Evolutionary conservation across 2,888 invertebrate species (phyloP).

Genomic region (Spodoptera picta): DNA sequence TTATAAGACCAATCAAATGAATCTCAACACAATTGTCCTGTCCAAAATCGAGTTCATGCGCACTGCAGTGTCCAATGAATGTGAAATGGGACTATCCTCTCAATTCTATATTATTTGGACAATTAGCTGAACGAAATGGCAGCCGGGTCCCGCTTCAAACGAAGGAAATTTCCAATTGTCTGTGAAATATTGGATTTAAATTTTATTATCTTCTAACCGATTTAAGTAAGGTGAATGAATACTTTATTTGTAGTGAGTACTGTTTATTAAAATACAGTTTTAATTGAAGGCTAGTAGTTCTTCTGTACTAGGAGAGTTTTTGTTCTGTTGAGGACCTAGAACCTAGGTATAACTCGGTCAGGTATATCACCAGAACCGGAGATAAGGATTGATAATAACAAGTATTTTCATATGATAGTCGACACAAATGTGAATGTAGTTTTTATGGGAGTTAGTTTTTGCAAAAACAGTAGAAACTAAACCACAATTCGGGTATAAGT

Average conservation of each 20-base stretch:
- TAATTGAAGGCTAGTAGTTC: not conserved
- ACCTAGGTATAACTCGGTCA: no score
- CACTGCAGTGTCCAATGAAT: slow-evolving; percentile 10
- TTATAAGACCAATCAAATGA: no score
- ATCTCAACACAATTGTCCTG: not conserved
- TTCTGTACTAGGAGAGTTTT: no score
- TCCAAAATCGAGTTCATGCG: slow-evolving; percentile 6
- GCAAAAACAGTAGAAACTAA: no score
- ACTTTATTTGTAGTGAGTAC: not conserved
- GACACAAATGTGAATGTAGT: no score
- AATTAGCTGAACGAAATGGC: slow-evolving; percentile 45
- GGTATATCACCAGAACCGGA: no score
- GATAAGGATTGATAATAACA: no score
- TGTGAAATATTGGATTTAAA: slow-evolving; percentile 36
- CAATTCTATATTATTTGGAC: slow-evolving; percentile 35
- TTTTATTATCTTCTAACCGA: slow-evolving; percentile 22
- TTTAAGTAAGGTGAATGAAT: slow-evolving; percentile 8
- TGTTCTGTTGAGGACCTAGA: no score
- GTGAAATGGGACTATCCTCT: slow-evolving; percentile 9
- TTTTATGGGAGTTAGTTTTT: no score
- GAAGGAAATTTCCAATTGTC: slow-evolving; percentile 30
- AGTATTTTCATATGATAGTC: no score
- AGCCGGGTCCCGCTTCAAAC: slow-evolving; percentile 15
- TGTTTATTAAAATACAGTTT: not conserved
- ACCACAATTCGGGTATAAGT: no score